These are phyloP conservation scores for Agapornis roseicollis DNA, from an alignment of 2,113 vertebrate species.

Conservation along the genomic window DNA sequence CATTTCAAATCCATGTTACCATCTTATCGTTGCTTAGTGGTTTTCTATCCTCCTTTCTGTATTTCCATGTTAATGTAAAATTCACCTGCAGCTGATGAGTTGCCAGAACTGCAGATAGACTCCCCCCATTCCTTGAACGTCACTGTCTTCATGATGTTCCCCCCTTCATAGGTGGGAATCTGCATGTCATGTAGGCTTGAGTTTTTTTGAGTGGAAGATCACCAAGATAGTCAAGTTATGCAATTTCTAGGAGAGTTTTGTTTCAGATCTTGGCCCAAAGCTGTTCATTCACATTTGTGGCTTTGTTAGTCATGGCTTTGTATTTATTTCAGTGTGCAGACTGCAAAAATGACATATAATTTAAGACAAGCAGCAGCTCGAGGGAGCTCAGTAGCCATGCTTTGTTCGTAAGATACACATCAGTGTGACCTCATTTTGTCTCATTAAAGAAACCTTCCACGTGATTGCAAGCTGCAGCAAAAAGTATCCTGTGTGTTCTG, in stretches of 20 bases:
- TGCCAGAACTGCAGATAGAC: not conserved
- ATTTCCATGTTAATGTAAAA: not conserved
- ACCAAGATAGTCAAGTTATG: not conserved
- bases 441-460: not conserved
- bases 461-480: not conserved
- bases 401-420: not conserved
- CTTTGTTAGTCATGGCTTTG: constrained; percentile 28
- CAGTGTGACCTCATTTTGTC: constrained; percentile 45
- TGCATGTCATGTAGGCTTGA: not conserved
- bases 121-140: not conserved
- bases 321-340: constrained; percentile 6
- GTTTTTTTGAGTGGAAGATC: constrained; percentile 9
- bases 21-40: not conserved
- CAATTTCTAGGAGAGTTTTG: not conserved
- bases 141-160: not conserved
- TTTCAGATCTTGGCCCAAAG: constrained; percentile 31
- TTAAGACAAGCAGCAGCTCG: constrained; percentile 41
- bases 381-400: not conserved
- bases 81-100: not conserved
- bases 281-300: not conserved
- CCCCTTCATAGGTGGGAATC: not conserved
- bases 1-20: not conserved
- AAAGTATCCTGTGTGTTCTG: not conserved
- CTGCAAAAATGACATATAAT: constrained; percentile 10
- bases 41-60: not conserved